Evolutionary conservation across 2,113 vertebrate genomes (phyloP).

Genomic region (Thalassoma bifasciatum): DNA sequence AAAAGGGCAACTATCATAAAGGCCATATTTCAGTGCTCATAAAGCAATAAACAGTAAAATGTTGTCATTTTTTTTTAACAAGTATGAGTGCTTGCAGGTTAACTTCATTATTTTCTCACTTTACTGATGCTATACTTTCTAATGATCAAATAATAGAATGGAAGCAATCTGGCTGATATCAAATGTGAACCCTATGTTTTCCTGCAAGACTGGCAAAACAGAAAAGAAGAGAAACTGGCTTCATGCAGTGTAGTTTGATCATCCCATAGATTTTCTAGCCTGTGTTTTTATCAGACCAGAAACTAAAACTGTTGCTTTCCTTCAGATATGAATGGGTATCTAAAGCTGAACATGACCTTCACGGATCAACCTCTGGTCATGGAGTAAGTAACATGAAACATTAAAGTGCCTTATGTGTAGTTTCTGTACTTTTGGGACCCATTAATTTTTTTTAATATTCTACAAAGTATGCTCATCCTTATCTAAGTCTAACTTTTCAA

Average conservation of each 20-base stretch:
- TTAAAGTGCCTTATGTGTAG: not conserved
- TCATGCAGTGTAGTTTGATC: not conserved
- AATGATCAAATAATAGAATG: too few species aligned
- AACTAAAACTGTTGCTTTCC: conserved; percentile 25
- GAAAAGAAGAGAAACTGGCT: not conserved
- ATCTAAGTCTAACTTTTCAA: not conserved
- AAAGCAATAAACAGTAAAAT: too few species aligned
- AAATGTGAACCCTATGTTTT: not conserved
- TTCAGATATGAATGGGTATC: conserved; percentile 84
- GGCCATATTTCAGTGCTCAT: not conserved
- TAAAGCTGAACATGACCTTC: conserved; percentile 88
- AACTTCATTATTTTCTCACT: too few species aligned
- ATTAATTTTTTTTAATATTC: not conserved
- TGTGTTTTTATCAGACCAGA: not conserved
- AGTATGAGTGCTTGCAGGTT: too few species aligned
- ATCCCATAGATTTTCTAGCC: not conserved
- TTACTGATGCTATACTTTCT: not conserved
- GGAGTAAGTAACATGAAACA: conserved; percentile 91
- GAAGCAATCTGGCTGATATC: too few species aligned
- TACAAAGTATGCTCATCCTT: not conserved
- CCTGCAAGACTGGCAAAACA: not conserved
- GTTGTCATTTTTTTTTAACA: too few species aligned
- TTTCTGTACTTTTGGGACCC: too few species aligned
- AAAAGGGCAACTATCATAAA: not conserved
- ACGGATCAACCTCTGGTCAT: conserved; percentile 94